These are phyloP conservation scores for Clupea harengus DNA, from an alignment of 2,113 vertebrate genomes.

Conservation along the genomic window DNA sequence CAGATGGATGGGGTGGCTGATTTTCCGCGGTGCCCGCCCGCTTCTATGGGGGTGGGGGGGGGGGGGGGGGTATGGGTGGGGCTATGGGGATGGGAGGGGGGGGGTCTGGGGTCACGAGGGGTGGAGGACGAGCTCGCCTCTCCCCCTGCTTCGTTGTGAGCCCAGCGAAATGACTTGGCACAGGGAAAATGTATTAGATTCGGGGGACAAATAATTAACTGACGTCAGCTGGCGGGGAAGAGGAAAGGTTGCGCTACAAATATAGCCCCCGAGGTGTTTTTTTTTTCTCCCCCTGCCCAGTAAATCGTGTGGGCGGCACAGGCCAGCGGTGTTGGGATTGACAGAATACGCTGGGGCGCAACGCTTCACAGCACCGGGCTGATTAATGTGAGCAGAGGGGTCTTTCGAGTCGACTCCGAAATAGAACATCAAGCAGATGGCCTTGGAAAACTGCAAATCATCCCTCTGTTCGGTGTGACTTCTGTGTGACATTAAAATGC, in stretches of 20 bases:
- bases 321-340: slow-evolving; percentile 59
- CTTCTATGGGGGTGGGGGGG: slow-evolving; percentile 47
- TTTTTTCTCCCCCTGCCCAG: slow-evolving; percentile 53
- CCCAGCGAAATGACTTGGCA: slow-evolving; percentile 77
- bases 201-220: slow-evolving; percentile 82
- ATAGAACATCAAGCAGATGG: slow-evolving; percentile 69
- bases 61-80: slow-evolving; percentile 32
- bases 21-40: slow-evolving; percentile 71
- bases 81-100: slow-evolving; percentile 21
- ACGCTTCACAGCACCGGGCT: slow-evolving; percentile 49
- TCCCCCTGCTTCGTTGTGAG: slow-evolving; percentile 62
- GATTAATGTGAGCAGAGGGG: slow-evolving; percentile 73
- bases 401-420: slow-evolving; percentile 67
- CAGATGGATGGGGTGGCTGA: slow-evolving; percentile 75
- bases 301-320: slow-evolving; percentile 60
- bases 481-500: neutral
- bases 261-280: slow-evolving; percentile 62
- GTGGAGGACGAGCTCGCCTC: slow-evolving; percentile 61
- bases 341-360: slow-evolving; percentile 63
- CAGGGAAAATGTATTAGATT: slow-evolving; percentile 77
- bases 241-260: slow-evolving; percentile 76
- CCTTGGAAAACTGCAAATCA: slow-evolving; percentile 56
- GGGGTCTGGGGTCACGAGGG: slow-evolving; percentile 13
- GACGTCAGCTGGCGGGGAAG: slow-evolving; percentile 73
- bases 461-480: slow-evolving; percentile 21